Evolutionary conservation across 1,140 invertebrate species (phyloP).

Genomic region (Triops longicaudatus): DNA sequence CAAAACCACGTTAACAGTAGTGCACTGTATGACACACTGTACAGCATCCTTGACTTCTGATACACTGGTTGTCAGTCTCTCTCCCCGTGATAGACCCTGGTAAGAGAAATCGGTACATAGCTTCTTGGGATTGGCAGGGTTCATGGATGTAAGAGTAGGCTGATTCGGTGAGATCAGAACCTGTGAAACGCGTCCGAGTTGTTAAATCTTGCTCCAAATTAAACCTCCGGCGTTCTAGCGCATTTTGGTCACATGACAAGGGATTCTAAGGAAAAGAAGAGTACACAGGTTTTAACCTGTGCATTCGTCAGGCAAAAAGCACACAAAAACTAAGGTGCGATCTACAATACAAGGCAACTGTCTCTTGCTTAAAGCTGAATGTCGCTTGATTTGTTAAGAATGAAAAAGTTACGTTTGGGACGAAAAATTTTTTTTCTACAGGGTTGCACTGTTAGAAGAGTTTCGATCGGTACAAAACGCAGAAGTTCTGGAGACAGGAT

Average conservation of each 20-base stretch:
- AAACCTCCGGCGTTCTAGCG: background rate
- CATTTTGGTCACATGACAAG: background rate
- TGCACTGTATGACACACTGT: background rate
- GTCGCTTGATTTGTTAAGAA: background rate
- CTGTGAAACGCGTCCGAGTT: constrained; percentile 41
- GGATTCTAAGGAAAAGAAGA: background rate
- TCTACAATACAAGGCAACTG: background rate
- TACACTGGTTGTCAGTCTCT: constrained; percentile 56
- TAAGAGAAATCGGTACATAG: constrained; percentile 61
- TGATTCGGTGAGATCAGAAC: constrained; percentile 70
- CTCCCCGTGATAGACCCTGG: constrained; percentile 74
- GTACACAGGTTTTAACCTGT: background rate
- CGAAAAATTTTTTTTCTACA: background rate
- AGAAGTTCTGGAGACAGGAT: background rate
- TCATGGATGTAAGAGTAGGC: constrained; percentile 77
- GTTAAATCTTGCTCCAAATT: background rate
- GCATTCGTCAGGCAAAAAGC: background rate
- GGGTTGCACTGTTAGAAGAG: background rate
- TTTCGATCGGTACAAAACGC: background rate
- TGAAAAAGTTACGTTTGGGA: background rate
- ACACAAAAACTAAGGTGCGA: too few species aligned
- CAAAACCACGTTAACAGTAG: background rate
- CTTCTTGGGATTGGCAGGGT: constrained; percentile 51
- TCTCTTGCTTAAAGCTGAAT: constrained; percentile 17
- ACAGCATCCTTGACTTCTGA: background rate